These are phyloP conservation scores for Melanotaenia pygmaea DNA, from an alignment of 2,797 vertebrate genomes.

Conservation along the genomic window DNA sequence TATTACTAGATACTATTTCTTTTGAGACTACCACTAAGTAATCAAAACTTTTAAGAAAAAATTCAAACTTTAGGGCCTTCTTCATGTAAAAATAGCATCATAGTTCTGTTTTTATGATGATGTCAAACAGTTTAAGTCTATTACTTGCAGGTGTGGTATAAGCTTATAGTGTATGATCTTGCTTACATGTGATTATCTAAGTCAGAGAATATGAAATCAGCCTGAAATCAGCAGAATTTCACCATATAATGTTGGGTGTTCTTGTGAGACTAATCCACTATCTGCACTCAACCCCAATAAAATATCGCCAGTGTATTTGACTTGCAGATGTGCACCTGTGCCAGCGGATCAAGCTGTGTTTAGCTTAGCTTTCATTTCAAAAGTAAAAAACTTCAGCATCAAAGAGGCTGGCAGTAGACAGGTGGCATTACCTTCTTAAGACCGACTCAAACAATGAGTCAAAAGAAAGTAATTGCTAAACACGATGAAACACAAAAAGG, in stretches of 20 bases:
- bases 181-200: constrained; percentile 38
- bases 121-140: constrained; percentile 7
- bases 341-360: constrained; percentile 25
- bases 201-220: constrained; percentile 62
- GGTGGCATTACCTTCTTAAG: constrained; percentile 12
- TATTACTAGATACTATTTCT: not conserved
- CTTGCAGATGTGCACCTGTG: constrained; percentile 39
- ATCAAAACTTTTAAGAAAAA: not conserved
- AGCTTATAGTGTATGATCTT: constrained; percentile 38
- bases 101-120: constrained; percentile 7
- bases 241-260: no score
- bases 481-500: constrained; percentile 46
- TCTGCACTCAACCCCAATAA: constrained; percentile 26
- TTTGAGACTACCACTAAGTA: not conserved
- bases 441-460: constrained; percentile 21
- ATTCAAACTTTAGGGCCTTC: not conserved
- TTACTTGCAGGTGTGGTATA: constrained; percentile 48
- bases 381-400: not conserved
- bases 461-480: constrained; percentile 44
- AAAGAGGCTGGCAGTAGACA: not conserved
- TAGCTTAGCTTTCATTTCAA: constrained; percentile 1
- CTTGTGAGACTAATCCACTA: constrained; percentile 29
- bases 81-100: not conserved
- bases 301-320: constrained; percentile 36
- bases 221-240: constrained; percentile 53